Conservation (phyloP, 2,113 vertebrate species). For the Sylvilagus bachmani region DNA sequence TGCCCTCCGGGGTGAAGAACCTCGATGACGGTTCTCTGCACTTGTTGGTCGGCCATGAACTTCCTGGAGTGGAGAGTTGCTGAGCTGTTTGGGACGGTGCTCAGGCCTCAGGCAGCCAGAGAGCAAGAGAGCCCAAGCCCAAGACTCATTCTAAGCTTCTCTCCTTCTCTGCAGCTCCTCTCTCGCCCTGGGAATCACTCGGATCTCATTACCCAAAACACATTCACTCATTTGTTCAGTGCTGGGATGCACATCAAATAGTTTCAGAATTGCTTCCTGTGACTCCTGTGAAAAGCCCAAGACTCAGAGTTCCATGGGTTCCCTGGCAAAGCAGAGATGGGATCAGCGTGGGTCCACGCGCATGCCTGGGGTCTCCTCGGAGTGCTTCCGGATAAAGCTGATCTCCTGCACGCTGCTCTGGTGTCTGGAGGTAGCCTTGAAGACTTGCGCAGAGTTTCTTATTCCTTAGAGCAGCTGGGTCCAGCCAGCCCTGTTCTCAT, state of each 20-base stretch:
- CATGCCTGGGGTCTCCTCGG: accelerated
- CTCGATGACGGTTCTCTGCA: too few relatives aligned
- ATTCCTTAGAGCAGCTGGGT: neutral
- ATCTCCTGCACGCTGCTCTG: neutral
- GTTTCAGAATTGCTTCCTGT: neutral
- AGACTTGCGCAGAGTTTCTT: neutral
- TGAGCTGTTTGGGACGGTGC: too few relatives aligned
- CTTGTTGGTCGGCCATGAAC: too few relatives aligned
- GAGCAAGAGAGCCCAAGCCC: too few relatives aligned
- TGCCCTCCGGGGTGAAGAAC: too few relatives aligned
- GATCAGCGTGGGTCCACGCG: accelerated
- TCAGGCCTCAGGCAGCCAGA: too few relatives aligned
- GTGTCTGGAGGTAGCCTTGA: neutral
- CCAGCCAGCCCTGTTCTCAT: neutral
- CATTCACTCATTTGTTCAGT: neutral
- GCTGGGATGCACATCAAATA: neutral
- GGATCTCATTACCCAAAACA: neutral
- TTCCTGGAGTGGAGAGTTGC: too few relatives aligned
- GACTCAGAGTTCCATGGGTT: neutral
- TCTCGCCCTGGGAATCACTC: neutral
- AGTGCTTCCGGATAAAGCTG: accelerated
- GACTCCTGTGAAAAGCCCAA: neutral
- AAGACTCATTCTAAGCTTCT: neutral
- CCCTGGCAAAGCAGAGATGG: neutral
- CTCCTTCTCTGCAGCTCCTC: neutral